Base-by-base conservation (phyloP, 1,140 invertebrate species). In the Euglossa dilemma region DNA sequence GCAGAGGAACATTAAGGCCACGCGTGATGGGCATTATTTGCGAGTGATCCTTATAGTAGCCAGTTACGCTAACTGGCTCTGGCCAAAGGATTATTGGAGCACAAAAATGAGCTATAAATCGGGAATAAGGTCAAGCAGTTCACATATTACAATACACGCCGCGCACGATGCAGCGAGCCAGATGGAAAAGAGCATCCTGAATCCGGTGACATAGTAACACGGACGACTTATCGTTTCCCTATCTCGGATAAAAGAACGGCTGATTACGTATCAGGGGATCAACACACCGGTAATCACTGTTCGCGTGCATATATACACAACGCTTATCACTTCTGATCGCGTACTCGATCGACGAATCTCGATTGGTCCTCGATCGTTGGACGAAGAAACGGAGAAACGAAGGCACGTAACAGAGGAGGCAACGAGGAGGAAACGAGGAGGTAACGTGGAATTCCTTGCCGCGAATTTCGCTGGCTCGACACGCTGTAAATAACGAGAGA, bases 401-500 rank as follows among this genome's bases (percentile, higher is more conserved):
- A 28, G 0, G 4, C n/a, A n/a, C n/a, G n/a, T n/a, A n/a, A n/a
- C n/a, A n/a, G n/a, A n/a, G n/a, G n/a, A n/a, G n/a, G n/a, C n/a
- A n/a, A 47, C 25, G n/a, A 25, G 14, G 28, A 64, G n/a, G 23
- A 54, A 50, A 47, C 16, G 47, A 84, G 52, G 56, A 57, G 45
- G 20, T 47, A 16, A 36, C 1, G 36, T 36, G 36, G 36, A 25
- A 25, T 50, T 18, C 47, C 12, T 9, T 18, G 8, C 1, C 20
- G 28, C 23, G 36, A 66, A 75, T 80, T 23, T 52, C 9, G n/a
- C 18, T 52, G 0, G 43, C 9, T 23, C 45, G 11, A 16, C n/a
- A 18, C 4, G 4, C 7, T 23, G 25, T 28, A 75, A 75, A 75
- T 45, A 64, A 76, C n/a, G 76, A 70, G 76, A 70, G 18, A 79